A percentile compares a stretch with the other conserved stretches of the same genome.
Evolutionary conservation across 1,140 invertebrate genomes (phyloP).

Genomic region (Tetramorium parvispinum): DNA sequence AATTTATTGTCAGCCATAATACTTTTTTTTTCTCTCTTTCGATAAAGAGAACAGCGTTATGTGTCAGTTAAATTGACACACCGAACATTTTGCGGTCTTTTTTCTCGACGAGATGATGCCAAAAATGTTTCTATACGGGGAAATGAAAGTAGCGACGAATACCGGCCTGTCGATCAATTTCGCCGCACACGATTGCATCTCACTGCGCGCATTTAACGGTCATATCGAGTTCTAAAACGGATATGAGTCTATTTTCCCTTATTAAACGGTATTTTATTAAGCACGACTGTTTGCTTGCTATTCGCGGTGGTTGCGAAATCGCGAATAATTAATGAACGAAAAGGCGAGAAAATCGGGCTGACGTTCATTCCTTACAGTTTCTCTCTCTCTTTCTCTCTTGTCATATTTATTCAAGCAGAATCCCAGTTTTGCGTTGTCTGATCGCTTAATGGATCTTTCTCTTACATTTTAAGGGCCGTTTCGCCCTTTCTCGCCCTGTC

Average conservation of each 20-base stretch:
- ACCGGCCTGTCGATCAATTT: slow-evolving; percentile 45
- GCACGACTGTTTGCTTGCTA: not conserved
- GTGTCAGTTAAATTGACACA: slow-evolving; percentile 51
- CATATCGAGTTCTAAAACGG: slow-evolving; percentile 12
- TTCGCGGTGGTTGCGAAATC: slow-evolving; percentile 15
- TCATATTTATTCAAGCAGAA: slow-evolving; percentile 50
- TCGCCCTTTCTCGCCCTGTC: slow-evolving; percentile 14
- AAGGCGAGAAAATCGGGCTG: slow-evolving; percentile 21
- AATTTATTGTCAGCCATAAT: slow-evolving; percentile 33
- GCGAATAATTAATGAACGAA: slow-evolving; percentile 33
- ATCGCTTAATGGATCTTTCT: slow-evolving; percentile 57
- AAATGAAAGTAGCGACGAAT: slow-evolving; percentile 49
- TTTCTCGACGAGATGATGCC: slow-evolving; percentile 33
- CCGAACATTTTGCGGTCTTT: slow-evolving; percentile 29
- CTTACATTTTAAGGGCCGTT: slow-evolving; percentile 42
- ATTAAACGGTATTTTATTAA: slow-evolving; percentile 24
- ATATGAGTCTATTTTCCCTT: slow-evolving; percentile 1
- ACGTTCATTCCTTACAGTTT: slow-evolving; percentile 45
- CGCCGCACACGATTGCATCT: slow-evolving; percentile 37
- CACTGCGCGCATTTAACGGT: slow-evolving; percentile 14
- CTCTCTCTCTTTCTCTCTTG: slow-evolving; percentile 6
- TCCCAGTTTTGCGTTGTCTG: slow-evolving; percentile 5
- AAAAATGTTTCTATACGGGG: slow-evolving; percentile 36
- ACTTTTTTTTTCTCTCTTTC: slow-evolving; percentile 4
- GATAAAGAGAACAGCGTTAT: slow-evolving; percentile 14